Conservation (phyloP, 2,888 invertebrate genomes). For the Coremacera marginata region DNA sequence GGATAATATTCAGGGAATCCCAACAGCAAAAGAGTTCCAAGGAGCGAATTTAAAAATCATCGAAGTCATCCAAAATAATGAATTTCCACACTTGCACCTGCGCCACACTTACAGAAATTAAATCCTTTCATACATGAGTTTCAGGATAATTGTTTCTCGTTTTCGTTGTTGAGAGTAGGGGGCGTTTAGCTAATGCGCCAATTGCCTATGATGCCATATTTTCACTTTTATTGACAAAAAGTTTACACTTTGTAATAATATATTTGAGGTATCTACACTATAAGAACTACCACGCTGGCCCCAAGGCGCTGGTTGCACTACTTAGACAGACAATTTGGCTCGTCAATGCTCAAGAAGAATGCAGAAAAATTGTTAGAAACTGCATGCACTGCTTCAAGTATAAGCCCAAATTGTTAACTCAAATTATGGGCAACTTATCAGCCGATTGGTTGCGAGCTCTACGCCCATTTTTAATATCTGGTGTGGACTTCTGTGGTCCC, state of each 20-base stretch:
- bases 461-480: neutral
- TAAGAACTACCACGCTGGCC: constrained; percentile 18
- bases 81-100: too few relatives aligned
- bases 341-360: constrained; percentile 17
- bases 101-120: too few relatives aligned
- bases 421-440: constrained; percentile 36
- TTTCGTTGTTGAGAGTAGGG: too few relatives aligned
- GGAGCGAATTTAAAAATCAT: too few relatives aligned
- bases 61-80: too few relatives aligned
- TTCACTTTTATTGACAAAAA: neutral
- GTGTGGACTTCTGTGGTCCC: constrained; percentile 11
- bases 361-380: constrained; percentile 33
- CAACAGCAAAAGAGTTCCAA: too few relatives aligned
- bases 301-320: constrained; percentile 25
- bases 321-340: constrained; percentile 20
- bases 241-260: neutral
- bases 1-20: too few relatives aligned
- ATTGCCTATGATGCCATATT: neutral
- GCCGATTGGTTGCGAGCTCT: constrained; percentile 12
- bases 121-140: too few relatives aligned
- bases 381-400: constrained; percentile 35
- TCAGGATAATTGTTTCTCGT: too few relatives aligned
- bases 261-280: constrained; percentile 4
- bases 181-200: too few relatives aligned
- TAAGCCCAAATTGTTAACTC: constrained; percentile 24